Conservation (phyloP, 2,113 vertebrate genomes). For the Callocephalon fimbriatum region DNA sequence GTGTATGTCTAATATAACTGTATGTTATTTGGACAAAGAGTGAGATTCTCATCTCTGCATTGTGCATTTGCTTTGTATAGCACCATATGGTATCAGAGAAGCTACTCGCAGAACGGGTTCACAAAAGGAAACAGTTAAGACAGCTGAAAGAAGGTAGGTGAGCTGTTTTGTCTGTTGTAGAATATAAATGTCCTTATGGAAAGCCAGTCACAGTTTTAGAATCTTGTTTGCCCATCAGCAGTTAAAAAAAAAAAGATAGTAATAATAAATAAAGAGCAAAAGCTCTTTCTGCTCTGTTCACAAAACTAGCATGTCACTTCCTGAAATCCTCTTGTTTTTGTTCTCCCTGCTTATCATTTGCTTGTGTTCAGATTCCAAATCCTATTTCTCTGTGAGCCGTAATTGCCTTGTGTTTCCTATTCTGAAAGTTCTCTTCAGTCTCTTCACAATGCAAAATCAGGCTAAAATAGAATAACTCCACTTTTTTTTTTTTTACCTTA, state of each 20-base stretch:
- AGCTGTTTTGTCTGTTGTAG: neutral
- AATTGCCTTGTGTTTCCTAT: neutral
- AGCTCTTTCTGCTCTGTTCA: neutral
- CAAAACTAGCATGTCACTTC: neutral
- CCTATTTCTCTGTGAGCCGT: neutral
- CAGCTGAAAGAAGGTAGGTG: constrained; percentile 84
- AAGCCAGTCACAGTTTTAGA: neutral
- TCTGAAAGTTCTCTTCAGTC: neutral
- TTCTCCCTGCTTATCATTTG: neutral
- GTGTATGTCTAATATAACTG: neutral
- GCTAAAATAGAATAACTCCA: neutral
- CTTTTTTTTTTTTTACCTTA: neutral
- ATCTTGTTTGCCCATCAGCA: neutral
- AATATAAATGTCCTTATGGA: neutral
- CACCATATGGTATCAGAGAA: constrained; percentile 96
- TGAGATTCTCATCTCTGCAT: neutral
- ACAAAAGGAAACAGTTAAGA: constrained; percentile 85
- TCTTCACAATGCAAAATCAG: neutral
- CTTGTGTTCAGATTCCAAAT: neutral
- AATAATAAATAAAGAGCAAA: neutral
- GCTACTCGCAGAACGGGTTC: constrained; percentile 93
- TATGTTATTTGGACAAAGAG: neutral
- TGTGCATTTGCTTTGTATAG: constrained; percentile 70
- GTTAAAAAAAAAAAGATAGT: neutral
- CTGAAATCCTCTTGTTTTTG: neutral